Evolutionary conservation across 2,113 vertebrate genomes (phyloP), one percentile per base, ranked within the genome.

Genomic region (Rhadina sibilatrix): DNA sequence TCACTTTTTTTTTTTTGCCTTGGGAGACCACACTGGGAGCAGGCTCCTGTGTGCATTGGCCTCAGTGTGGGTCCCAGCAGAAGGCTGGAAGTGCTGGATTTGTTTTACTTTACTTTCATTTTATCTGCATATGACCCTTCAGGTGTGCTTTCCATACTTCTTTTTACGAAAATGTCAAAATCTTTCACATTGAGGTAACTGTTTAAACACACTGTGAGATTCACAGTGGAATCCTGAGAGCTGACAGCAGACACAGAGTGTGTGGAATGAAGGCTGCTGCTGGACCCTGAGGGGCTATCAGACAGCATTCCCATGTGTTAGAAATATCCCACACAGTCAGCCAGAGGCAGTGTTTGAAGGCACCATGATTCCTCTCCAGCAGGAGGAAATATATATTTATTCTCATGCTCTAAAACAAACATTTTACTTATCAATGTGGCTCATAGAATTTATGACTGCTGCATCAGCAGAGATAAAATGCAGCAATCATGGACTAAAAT

Each of bases 401-500:
- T 37, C 17, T 81, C 30, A 19, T 84, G 20, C n/a, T 89, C 54
- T 42, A 40, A 92, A 80, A 79, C 88, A 84, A 93, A 44, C 20
- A 46, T 91, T 94, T 94, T 40, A 75, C 33, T 76, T 89, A 74
- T 13, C 49, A 79, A 27, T 42, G 13, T 71, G 66, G 50, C 28
- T 76, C 53, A 25, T 13, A 57, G 83, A 94, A 87, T 95, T 93
- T 71, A 79, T 0, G 0, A 15, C 52, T 30, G 53, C 81, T 78
- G 65, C 38, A 25, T 87, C 83, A 87, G 47, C 65, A 96, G 72
- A 89, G 75, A 81, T 54, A 83, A 92, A 95, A 72, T 72, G 40
- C 37, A 69, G 30, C 8, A 46, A n/a, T 82, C 3, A 0, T 49
- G 40, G 44, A 49, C 44, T 87, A 84, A 91, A 89, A 82, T 75